A percentile compares a stretch with the other conserved stretches of the same genome.
Evolutionary conservation across 2,113 vertebrate species (phyloP).

Genomic region (Tursiops truncatus): DNA sequence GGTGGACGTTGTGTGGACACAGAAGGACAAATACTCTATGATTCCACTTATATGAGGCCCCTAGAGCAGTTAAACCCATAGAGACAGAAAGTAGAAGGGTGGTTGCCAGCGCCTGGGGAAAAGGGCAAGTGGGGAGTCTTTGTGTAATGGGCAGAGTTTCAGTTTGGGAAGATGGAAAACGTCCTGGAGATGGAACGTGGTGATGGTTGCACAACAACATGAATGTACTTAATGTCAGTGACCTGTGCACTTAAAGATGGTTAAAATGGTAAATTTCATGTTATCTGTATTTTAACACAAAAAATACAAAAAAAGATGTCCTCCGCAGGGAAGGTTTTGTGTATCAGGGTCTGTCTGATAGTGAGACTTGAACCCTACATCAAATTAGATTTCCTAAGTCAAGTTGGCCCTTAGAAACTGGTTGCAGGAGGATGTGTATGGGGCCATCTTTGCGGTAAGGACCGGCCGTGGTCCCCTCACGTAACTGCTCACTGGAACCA

Average conservation of each 20-base stretch:
- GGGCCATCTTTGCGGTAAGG: neutral
- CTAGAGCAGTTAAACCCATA: neutral
- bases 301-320: neutral
- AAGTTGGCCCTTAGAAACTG: accelerated
- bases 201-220: neutral
- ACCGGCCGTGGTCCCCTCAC: accelerated
- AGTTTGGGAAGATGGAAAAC: neutral
- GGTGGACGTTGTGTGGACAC: neutral
- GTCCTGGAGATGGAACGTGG: neutral
- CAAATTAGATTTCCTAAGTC: neutral
- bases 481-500: accelerated
- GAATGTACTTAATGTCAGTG: accelerated
- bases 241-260: neutral
- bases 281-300: neutral
- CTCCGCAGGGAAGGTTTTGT: neutral
- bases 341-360: neutral
- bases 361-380: neutral
- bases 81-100: neutral
- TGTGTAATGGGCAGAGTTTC: neutral
- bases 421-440: neutral
- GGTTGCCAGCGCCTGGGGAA: neutral
- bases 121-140: accelerated
- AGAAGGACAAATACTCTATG: accelerated
- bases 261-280: neutral
- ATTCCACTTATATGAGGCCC: accelerated